Base-by-base conservation (phyloP, 2,113 vertebrate species). In the Rynchops niger region DNA sequence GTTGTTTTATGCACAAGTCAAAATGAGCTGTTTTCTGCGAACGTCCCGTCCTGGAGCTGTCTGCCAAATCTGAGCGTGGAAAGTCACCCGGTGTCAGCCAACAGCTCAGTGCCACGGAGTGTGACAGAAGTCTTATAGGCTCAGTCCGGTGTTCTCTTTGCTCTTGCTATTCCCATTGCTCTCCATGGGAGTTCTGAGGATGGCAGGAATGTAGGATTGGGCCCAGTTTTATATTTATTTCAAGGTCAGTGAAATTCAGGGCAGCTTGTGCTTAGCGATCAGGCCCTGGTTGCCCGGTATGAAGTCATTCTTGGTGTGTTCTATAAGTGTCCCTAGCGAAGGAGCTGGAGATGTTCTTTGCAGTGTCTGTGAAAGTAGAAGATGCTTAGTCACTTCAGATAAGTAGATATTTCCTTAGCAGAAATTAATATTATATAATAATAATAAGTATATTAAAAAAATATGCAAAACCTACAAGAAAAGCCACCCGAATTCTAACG, bases 401-500 rank as follows among this genome's bases (percentile, higher is more conserved):
- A 81, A 78, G 43, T n/a, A 45, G n/a, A 1, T 22, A 19, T 34
- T 85, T 69, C 62, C 53, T 32, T 20, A 62, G 82, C 36, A 55
- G 58, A 74, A 49, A 52, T 38, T 26, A 21, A 11, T 36, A 18
- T 20, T 20, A 19, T 11, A 18, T 52, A 15, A 23, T 9, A 34
- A 25, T 20, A 16, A 16, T 18, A 72, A 69, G 42, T 2, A 1
- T 5, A 32, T 49, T 53, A 47, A 82, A 76, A 9, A 27, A 2
- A 69, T 45, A 55, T 3, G 7, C 23, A 55, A 84, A 84, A 8
- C 56, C 55, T 17, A 40, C 26, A 52, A 23, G 34, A 52, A 47
- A 5, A 9, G 12, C 62, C 85, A 47, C 67, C 43, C 7, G 0
- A 29, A 76, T 9, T 49, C 62, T 5, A 10, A 40, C 0, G 0